Base-by-base conservation (phyloP, 1,140 invertebrate genomes). In the Glomeris maerens region DNA sequence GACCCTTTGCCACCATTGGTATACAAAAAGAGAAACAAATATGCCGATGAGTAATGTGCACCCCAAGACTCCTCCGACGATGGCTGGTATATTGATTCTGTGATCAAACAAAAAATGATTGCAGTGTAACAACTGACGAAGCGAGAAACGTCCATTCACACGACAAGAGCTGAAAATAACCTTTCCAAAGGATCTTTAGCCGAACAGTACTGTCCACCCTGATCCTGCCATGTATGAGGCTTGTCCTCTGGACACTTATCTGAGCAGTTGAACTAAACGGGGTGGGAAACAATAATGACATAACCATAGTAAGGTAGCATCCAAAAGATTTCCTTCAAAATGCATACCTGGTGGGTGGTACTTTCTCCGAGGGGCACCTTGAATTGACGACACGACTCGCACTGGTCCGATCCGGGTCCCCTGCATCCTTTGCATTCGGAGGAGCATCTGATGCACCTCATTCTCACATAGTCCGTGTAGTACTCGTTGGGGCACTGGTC, bases 211-310 rank as follows among this genome's bases (percentile, higher is more conserved):
- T 56, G n/a, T n/a, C n/a, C 79, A 78, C 27, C 76, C 75, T 1
- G 78, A 76, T 57, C 83, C n/a, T n/a, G n/a, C 79, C 63, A 84
- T 81, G 58, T 86, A 78, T n/a, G n/a, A 0, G 83, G 83, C 53
- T 77, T 74, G 31, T 86, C 78, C 0, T 72, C 59, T 0, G 93
- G 90, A 63, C 92, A 96, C 2, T 70, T 73, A 0, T 78, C 73
- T 0, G 89, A 88, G 63, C 92, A 98, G 55, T 88, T 88, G 63
- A 95, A 96, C 49, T 50, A n/a, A n/a, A n/a, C n/a, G n/a, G n/a
- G n/a, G n/a, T n/a, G n/a, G n/a, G n/a, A n/a, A n/a, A n/a, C n/a
- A n/a, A 17, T 22, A 23, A 45, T n/a, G 17, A 4, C 40, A 42
- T 10, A 42, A 42, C 25, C 40, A 42, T 17, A 7, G 25, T 21